phyloP scores from a whole-genome alignment of 1,140 invertebrate species.

The Temnothorax nylanderi region DNA sequence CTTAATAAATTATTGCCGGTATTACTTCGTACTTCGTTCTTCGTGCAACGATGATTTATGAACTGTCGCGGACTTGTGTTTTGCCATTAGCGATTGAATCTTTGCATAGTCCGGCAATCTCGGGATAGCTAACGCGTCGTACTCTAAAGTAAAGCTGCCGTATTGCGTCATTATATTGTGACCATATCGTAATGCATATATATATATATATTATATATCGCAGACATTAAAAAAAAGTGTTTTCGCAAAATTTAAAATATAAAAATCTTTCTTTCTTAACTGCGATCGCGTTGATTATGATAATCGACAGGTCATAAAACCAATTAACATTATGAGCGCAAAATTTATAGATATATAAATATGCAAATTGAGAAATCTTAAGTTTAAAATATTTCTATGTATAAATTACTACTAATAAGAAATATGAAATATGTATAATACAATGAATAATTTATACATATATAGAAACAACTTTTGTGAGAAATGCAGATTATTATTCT shows the following conservation, averaged over 20 bases:
- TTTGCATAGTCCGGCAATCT: not conserved
- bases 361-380: not conserved
- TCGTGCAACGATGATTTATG: conserved; percentile 2
- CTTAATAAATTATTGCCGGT: conserved; percentile 34
- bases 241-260: not conserved
- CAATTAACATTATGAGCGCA: not conserved
- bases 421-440: not conserved
- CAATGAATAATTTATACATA: not conserved
- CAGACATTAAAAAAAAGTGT: not conserved
- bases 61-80: conserved; percentile 9
- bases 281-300: not conserved
- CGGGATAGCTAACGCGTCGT: not conserved
- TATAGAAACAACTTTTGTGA: not conserved
- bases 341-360: not conserved
- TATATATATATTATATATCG: not conserved
- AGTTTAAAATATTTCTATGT: not conserved
- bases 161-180: too few species aligned
- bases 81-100: conserved; percentile 14
- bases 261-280: not conserved
- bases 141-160: too few species aligned
- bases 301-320: not conserved
- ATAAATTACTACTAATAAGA: not conserved
- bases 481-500: not conserved
- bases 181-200: not conserved
- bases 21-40: not conserved